Conservation (phyloP, 2,797 vertebrate genomes). For the Spinus olivaceus region DNA sequence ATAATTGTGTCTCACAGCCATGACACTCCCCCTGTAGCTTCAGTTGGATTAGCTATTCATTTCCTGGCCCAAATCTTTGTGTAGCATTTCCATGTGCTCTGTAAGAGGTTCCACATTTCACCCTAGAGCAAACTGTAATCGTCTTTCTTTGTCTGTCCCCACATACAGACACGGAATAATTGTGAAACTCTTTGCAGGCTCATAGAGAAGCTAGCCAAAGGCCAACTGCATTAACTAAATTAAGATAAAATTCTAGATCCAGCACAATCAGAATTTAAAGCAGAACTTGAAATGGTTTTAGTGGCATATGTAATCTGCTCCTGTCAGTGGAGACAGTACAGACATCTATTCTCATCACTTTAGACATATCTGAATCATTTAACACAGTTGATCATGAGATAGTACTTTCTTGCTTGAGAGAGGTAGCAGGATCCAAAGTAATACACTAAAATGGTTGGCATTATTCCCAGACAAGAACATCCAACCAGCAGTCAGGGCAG, state of each 20-base stretch:
- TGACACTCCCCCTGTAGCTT: conserved; percentile 25
- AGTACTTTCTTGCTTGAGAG: conserved; percentile 7
- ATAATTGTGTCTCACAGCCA: conserved; percentile 13
- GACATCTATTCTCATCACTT: neutral
- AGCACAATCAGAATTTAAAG: conserved; percentile 36
- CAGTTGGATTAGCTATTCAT: conserved; percentile 42
- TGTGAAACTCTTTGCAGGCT: conserved; percentile 1
- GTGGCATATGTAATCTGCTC: neutral
- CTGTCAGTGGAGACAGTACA: neutral
- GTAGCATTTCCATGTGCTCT: conserved; percentile 28
- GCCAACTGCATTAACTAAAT: conserved; percentile 43
- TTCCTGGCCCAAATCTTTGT: conserved; percentile 35
- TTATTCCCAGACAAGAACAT: conserved; percentile 4
- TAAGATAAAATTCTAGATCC: conserved; percentile 32
- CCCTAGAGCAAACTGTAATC: conserved; percentile 27
- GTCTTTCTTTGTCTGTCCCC: conserved; percentile 35
- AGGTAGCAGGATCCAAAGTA: neutral
- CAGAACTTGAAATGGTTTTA: neutral
- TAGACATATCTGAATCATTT: conserved; percentile 12
- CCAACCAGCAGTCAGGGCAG: neutral
- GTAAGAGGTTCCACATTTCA: conserved; percentile 44
- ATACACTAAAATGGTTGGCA: conserved; percentile 30
- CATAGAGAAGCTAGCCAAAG: conserved; percentile 33
- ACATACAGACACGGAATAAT: conserved; percentile 5
- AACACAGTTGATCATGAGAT: neutral